phyloP scores from a whole-genome alignment of 2,888 invertebrate species.

The Oxytorus armatus region DNA sequence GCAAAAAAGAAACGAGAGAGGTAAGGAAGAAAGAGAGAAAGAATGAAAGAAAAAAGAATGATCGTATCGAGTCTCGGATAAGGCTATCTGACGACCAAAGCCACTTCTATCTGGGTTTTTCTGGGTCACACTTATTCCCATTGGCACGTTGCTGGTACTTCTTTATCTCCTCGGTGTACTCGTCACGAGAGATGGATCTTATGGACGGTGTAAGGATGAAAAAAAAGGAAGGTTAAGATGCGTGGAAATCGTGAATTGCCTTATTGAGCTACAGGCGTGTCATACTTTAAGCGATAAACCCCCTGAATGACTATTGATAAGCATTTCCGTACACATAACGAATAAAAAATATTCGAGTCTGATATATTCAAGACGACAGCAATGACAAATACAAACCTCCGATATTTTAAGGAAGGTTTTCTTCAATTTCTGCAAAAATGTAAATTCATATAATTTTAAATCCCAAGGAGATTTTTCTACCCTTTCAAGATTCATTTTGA shows the following conservation, averaged over 20 bases:
- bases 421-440: neutral
- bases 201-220: slow-evolving; percentile 34
- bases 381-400: neutral
- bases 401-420: too few species aligned
- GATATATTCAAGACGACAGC: too few species aligned
- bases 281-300: slow-evolving; percentile 38
- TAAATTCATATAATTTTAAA: neutral
- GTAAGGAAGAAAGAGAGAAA: neutral
- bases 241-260: slow-evolving; percentile 44
- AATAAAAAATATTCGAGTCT: neutral
- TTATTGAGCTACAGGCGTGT: slow-evolving; percentile 71
- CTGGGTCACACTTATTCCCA: slow-evolving; percentile 49
- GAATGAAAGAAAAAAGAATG: slow-evolving; percentile 9
- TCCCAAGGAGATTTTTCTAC: too few species aligned
- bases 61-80: slow-evolving; percentile 23
- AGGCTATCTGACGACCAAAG: slow-evolving; percentile 28
- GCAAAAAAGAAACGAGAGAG: slow-evolving; percentile 2
- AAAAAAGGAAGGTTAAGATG: slow-evolving; percentile 30
- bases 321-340: neutral
- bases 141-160: slow-evolving; percentile 39
- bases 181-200: slow-evolving; percentile 1
- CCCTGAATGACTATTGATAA: neutral
- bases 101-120: slow-evolving; percentile 34
- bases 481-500: too few species aligned
- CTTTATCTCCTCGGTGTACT: slow-evolving; percentile 32